Conservation (phyloP, 2,888 invertebrate genomes). For the Sarcophaga carnaria region DNA sequence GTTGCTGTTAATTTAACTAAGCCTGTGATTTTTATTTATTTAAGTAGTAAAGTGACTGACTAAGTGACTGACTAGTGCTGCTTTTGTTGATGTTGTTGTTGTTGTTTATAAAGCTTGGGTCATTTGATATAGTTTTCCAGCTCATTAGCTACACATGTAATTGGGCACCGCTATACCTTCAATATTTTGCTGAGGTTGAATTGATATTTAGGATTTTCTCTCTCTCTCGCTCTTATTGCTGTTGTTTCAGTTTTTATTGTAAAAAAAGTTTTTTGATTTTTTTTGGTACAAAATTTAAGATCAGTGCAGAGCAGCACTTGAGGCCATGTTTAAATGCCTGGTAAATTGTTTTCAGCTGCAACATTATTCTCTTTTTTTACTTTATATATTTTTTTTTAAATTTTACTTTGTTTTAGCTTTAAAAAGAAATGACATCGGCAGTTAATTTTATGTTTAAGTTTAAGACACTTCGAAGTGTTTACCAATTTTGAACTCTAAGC, state of each 20-base stretch:
- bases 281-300: neutral
- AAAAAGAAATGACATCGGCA: slow-evolving; percentile 6
- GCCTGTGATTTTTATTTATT: slow-evolving; percentile 66
- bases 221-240: neutral
- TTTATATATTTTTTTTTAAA: neutral
- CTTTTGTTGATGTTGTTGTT: slow-evolving; percentile 48
- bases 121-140: slow-evolving; percentile 82
- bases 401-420: neutral
- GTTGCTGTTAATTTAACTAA: slow-evolving; percentile 64
- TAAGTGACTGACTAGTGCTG: slow-evolving; percentile 45
- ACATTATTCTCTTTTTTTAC: slow-evolving; percentile 29
- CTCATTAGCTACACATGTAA: slow-evolving; percentile 80
- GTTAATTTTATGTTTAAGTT: neutral
- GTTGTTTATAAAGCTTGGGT: slow-evolving; percentile 74
- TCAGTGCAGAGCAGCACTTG: slow-evolving; percentile 1
- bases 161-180: slow-evolving; percentile 78
- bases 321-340: slow-evolving; percentile 64
- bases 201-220: slow-evolving; percentile 46
- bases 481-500: no score
- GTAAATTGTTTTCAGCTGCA: slow-evolving; percentile 65
- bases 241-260: neutral
- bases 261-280: neutral
- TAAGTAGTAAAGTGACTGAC: slow-evolving; percentile 37
- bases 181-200: slow-evolving; percentile 51
- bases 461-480: no score